phyloP scores from a whole-genome alignment of 1,140 invertebrate genomes.

The Ips nitidus region DNA sequence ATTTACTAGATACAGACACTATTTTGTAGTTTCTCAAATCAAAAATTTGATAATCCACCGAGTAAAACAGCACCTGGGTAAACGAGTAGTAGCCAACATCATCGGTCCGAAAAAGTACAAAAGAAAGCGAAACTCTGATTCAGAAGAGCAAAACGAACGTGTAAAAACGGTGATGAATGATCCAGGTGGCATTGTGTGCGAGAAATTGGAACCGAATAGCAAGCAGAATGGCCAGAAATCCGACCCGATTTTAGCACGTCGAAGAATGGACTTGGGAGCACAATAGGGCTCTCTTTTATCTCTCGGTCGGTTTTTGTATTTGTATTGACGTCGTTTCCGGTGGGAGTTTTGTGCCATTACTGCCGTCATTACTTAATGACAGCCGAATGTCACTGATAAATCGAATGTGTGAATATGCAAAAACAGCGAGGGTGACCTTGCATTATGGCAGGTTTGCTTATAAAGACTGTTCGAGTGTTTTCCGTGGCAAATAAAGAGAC shows the following conservation, averaged over 20 bases:
- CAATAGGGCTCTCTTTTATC: slow-evolving; percentile 9
- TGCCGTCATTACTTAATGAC: too few relatives aligned
- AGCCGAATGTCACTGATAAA: too few relatives aligned
- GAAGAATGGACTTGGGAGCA: slow-evolving; percentile 29
- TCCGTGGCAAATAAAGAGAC: slow-evolving; percentile 32
- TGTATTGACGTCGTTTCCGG: slow-evolving; percentile 30
- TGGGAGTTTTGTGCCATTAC: not conserved
- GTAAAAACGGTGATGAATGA: slow-evolving; percentile 37
- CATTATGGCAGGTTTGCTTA: too few relatives aligned
- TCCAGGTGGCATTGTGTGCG: slow-evolving; percentile 28
- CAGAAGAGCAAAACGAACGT: slow-evolving; percentile 33
- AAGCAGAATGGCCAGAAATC: slow-evolving; percentile 27
- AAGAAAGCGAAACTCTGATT: slow-evolving; percentile 29
- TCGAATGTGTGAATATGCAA: not conserved
- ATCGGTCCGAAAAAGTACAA: slow-evolving; percentile 22
- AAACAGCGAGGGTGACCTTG: not conserved
- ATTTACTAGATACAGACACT: too few relatives aligned
- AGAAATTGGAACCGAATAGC: slow-evolving; percentile 30
- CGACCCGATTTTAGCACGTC: slow-evolving; percentile 36
- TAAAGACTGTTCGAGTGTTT: slow-evolving; percentile 17
- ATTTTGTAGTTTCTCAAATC: too few relatives aligned
- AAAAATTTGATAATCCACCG: too few relatives aligned
- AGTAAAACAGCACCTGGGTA: not conserved
- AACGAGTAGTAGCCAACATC: not conserved
- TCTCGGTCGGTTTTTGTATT: slow-evolving; percentile 15